Base-by-base conservation (phyloP, 2,797 vertebrate genomes). In the Microtus californicus region DNA sequence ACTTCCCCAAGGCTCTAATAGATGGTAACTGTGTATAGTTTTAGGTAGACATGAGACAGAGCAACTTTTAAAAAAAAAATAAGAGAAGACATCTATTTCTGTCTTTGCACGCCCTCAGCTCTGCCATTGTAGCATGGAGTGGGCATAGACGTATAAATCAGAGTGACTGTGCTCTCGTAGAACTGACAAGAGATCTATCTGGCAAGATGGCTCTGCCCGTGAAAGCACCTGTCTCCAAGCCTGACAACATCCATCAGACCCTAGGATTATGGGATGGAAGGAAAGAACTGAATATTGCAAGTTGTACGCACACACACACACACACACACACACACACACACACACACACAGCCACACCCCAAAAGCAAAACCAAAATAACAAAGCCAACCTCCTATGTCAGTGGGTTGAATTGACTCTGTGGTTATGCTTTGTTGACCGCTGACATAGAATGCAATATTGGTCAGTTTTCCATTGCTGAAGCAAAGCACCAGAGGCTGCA, bases 51-150 rank as follows among this genome's bases (percentile, higher is more conserved):
- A 91, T 61, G 31, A 94, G 77, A 27, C 5, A 93, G 17, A 92
- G 34, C 5, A 73, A 82, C 56, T 54, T 54, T 1, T 17, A 63
- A 63, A 85, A 54, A 54, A 54, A 63, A 63, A 1, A 59, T 71
- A 21, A 93, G 71, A 86, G 65, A 74, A 83, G 73, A n/a, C 80
- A 77, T 59, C n/a, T 86, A 78, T 71, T 96, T 85, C 81, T 86
- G 48, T 8, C 40, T 94, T 92, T 88, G 25, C 19, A 86, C 13
- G 31, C 23, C 31, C 40, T 78, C 40, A 9, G 12, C 21, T 82
- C 61, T 90, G 43, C 27, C 29, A 40, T 69, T 78, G 65, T 71
- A 63, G 12, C 1, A 12, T 73, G n/a, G 88, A 63, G 67, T 63
- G 17, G 31, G 25, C 21, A 15, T n/a, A 87, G 67, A 59, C 14